Base-by-base conservation (phyloP, 2,797 vertebrate species). In the Acanthornis magna region DNA sequence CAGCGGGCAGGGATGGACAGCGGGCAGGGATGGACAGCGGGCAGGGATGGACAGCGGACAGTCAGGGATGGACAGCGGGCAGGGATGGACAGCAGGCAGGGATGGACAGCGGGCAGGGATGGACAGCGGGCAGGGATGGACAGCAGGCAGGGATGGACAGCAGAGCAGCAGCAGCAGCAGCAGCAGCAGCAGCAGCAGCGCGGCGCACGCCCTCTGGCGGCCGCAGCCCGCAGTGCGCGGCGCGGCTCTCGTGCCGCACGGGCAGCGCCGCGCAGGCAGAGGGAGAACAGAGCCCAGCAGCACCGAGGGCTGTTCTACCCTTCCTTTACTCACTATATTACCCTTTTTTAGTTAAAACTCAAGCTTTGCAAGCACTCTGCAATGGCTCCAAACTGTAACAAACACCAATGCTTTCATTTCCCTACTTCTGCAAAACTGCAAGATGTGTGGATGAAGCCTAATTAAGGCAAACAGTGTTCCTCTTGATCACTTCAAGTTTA, bases 251-350 rank as follows among this genome's bases (percentile, higher is more conserved):
- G 18, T 7, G 0, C 4, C 60, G 36, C 36, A 36, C 36, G 36
- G 36, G 36, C 36, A 36, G 36, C 4, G 60, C 19, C 7, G 81
- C 45, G 27, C 62, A 7, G 54, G 40, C 42, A 1, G 18, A 7
- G 65, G 4, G 17, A 11, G 32, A 20, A 2, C 14, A 15, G 50
- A 16, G 42, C 55, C 48, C 2, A 3, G 1, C 16, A 26, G 30
- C 62, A 0, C 26, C 0, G 0, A 16, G 26, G 5, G 23, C 32
- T 7, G 0, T 9, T 23, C 34, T 5, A 11, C 8, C 30, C 43
- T 30, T 10, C 1, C 60, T 32, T 29, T 18, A 10, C 19, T 16
- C 4, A 21, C 30, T 14, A 1, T 8, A 21, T 48, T 9, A 30
- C 10, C 53, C 15, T 26, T n/a, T 40, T 7, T 13, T 6, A 30